phyloP scores from a whole-genome alignment of 2,888 invertebrate species.

The Bellardia bayeri region DNA sequence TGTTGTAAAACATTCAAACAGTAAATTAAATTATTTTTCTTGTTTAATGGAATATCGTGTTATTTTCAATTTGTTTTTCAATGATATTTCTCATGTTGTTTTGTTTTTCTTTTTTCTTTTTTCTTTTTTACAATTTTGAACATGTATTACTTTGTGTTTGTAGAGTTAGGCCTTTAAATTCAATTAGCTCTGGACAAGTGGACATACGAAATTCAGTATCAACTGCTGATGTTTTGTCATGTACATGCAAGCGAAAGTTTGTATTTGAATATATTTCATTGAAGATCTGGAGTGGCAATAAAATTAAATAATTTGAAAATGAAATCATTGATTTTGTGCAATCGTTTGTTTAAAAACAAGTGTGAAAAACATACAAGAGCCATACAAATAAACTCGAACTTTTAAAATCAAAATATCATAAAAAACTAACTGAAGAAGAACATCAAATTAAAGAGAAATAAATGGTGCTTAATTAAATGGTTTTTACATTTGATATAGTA shows the following conservation, averaged over 20 bases:
- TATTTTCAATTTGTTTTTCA: constrained; percentile 20
- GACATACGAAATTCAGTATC: constrained; percentile 32
- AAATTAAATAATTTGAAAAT: constrained; percentile 54
- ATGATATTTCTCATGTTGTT: constrained; percentile 7
- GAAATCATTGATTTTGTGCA: constrained; percentile 54
- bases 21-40: constrained; percentile 67
- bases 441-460: neutral
- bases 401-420: neutral
- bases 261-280: constrained; percentile 5
- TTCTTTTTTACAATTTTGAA: constrained; percentile 18
- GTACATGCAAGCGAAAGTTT: neutral
- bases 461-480: neutral
- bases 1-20: constrained; percentile 56
- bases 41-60: constrained; percentile 60
- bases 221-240: constrained; percentile 22
- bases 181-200: constrained; percentile 65
- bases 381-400: constrained; percentile 7
- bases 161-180: constrained; percentile 48
- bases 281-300: constrained; percentile 38
- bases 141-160: neutral
- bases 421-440: neutral
- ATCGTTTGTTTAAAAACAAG: constrained; percentile 39
- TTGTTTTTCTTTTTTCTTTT: constrained; percentile 12
- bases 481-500: neutral
- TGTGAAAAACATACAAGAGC: constrained; percentile 29